A percentile compares a stretch with the other conserved stretches of the same genome.
Conservation (phyloP, 2,113 vertebrate genomes). For the Scophthalmus maximus region DNA sequence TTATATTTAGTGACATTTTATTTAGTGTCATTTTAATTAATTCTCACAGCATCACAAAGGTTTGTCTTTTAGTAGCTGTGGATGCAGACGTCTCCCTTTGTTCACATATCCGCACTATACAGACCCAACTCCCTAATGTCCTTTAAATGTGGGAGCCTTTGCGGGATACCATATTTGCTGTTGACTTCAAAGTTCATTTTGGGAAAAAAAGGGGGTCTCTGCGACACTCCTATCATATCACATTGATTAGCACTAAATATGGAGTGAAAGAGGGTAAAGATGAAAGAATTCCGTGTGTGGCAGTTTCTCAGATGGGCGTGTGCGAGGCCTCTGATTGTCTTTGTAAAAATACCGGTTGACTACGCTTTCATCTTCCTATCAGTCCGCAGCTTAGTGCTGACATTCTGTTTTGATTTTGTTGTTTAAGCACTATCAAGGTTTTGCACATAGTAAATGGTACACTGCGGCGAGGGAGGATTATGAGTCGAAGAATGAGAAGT, state of each 20-base stretch:
- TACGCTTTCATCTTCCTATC: conserved; percentile 67
- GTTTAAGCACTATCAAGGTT: conserved; percentile 75
- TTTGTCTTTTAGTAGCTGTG: conserved; percentile 22
- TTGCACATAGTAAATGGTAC: conserved; percentile 58
- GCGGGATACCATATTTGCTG: conserved; percentile 18
- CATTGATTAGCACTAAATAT: conserved; percentile 43
- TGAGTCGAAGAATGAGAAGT: conserved; percentile 57
- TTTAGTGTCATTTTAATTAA: conserved; percentile 65
- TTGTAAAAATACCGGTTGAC: conserved; percentile 50
- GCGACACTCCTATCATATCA: conserved; percentile 33
- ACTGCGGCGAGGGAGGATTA: conserved; percentile 51
- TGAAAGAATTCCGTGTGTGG: conserved; percentile 47
- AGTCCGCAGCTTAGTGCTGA: conserved; percentile 60
- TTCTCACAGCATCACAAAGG: conserved; percentile 46
- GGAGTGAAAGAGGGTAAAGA: conserved; percentile 31
- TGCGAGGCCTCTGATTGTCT: conserved; percentile 53
- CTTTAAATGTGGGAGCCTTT: neutral
- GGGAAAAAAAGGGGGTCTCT: conserved; percentile 5
- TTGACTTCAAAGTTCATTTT: conserved; percentile 44
- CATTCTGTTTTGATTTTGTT: conserved; percentile 73
- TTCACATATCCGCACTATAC: conserved; percentile 38
- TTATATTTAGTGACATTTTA: conserved; percentile 64
- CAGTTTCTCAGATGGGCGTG: conserved; percentile 31
- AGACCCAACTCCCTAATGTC: conserved; percentile 7
- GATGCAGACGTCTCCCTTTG: conserved; percentile 13